Evolutionary conservation across 1,140 invertebrate genomes (phyloP), one percentile per base, ranked within the genome.

Genomic region (Procambarus clarkii): DNA sequence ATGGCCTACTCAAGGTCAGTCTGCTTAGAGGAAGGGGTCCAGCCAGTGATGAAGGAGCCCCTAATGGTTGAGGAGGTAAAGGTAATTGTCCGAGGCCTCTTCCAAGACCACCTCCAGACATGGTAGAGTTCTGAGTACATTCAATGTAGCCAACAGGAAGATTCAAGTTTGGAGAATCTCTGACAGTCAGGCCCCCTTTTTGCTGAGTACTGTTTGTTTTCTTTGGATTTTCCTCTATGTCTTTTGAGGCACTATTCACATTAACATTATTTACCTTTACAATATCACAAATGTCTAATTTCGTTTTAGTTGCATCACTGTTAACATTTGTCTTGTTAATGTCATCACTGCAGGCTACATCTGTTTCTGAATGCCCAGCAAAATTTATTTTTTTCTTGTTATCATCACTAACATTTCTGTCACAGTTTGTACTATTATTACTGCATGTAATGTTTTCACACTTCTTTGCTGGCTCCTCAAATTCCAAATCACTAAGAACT

Each of bases 51-150:
- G 88, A 54, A 11, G 82, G 54, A 2, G 82, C 21, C 11, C 89
- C 89, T 48, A 91, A 74, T 15, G 86, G 77, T 46, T 69, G 71
- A 2, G 84, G 84, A 18, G 34, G 71, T 7, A 86, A 58, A 8
- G 88, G 50, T 1, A 69, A 7, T 7, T 69, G 80, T 44, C 88
- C 88, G 2, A 90, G 58, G 34, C 82, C 82, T 45, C 82, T 34
- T 48, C 82, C 74, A 34, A 44, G n/a, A 45, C 54, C 76, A 79
- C 84, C 89, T 21, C 82, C 83, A 24, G 86, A 71, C 89, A 91
- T 91, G 50, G 9, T 58, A 1, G 71, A 44, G 18, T n/a, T 48
- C 45, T 34, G 54, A 18, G 69, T 46, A 13, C 45, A 3, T 58
- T 54, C 48, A 21, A 46, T n/a, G 34, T 34, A 34, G 34, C 21